A percentile compares a stretch with the other conserved stretches of the same genome.
Conservation (phyloP, 2,888 invertebrate genomes). For the Zelleria hepariella region DNA sequence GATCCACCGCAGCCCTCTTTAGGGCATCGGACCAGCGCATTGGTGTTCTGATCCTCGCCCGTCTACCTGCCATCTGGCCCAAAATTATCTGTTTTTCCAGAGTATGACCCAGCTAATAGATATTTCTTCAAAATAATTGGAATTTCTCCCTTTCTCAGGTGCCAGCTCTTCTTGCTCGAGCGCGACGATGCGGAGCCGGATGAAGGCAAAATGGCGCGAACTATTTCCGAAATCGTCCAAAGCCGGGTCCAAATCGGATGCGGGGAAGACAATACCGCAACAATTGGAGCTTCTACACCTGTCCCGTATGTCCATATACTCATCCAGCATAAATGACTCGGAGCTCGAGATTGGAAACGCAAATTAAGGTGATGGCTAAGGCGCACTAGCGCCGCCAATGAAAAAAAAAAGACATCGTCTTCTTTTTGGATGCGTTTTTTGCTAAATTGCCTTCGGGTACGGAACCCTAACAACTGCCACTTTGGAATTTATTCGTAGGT, state of each 20-base stretch:
- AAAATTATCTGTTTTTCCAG: slow-evolving; percentile 44
- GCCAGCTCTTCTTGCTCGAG: slow-evolving; percentile 31
- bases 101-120: slow-evolving; percentile 36
- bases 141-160: neutral
- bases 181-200: slow-evolving; percentile 48
- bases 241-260: slow-evolving; percentile 37
- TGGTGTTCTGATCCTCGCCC: too few species aligned
- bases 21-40: too few species aligned
- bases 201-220: slow-evolving; percentile 36
- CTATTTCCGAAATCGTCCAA: slow-evolving; percentile 33
- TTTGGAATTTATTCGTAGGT: too few species aligned
- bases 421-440: too few species aligned
- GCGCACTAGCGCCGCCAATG: too few species aligned
- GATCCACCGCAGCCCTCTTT: too few species aligned
- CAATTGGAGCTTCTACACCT: slow-evolving; percentile 48
- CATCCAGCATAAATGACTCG: slow-evolving; percentile 33
- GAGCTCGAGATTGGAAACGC: neutral
- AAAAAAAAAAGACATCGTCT: too few species aligned
- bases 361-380: too few species aligned
- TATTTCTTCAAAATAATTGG: slow-evolving; percentile 36
- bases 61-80: too few species aligned
- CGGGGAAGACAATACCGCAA: slow-evolving; percentile 28
- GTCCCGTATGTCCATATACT: slow-evolving; percentile 38
- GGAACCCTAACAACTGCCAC: too few species aligned
- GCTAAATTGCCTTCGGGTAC: too few species aligned